Percentiles rank a stretch among this genome's conserved stretches.
Conservation (phyloP, 2,888 invertebrate species). For the Ephialtes manifestator region DNA sequence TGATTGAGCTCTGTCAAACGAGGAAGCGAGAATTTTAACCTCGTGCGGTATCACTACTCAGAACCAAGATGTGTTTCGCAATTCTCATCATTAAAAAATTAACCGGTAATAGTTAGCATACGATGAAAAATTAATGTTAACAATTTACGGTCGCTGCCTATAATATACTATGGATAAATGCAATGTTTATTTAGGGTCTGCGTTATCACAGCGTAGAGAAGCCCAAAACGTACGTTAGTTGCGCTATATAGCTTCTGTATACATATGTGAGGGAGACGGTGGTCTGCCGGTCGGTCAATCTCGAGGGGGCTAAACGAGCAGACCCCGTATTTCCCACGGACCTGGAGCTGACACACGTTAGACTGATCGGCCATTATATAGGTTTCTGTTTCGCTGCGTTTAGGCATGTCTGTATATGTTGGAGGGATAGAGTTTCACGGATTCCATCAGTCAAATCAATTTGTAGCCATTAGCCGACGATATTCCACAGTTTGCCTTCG, state of each 20-base stretch:
- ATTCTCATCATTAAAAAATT: too few relatives aligned
- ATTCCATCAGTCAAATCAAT: constrained; percentile 85
- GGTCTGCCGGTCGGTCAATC: constrained; percentile 65
- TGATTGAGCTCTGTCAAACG: too few relatives aligned
- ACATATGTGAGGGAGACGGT: constrained; percentile 16
- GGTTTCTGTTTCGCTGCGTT: constrained; percentile 80
- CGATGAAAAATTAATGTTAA: too few relatives aligned
- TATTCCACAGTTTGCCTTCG: constrained; percentile 73
- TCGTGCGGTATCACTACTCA: too few relatives aligned
- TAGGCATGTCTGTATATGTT: constrained; percentile 40
- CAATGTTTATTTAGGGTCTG: constrained; percentile 53
- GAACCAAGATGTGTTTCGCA: too few relatives aligned
- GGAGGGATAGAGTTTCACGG: constrained; percentile 81
- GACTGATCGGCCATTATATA: constrained; percentile 84
- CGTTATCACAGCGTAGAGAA: constrained; percentile 41
- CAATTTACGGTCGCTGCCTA: too few relatives aligned
- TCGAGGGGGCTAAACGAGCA: constrained; percentile 62
- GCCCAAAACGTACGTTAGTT: constrained; percentile 4
- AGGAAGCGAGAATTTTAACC: too few relatives aligned
- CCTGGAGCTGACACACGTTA: constrained; percentile 84
- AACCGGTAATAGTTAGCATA: too few relatives aligned
- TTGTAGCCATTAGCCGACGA: constrained; percentile 84
- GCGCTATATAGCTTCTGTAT: background rate
- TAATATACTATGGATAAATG: constrained; percentile 32
- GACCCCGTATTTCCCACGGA: constrained; percentile 77